These are phyloP conservation scores for Amblyraja radiata DNA, from an alignment of 2,797 vertebrate genomes.

Conservation along the genomic window DNA sequence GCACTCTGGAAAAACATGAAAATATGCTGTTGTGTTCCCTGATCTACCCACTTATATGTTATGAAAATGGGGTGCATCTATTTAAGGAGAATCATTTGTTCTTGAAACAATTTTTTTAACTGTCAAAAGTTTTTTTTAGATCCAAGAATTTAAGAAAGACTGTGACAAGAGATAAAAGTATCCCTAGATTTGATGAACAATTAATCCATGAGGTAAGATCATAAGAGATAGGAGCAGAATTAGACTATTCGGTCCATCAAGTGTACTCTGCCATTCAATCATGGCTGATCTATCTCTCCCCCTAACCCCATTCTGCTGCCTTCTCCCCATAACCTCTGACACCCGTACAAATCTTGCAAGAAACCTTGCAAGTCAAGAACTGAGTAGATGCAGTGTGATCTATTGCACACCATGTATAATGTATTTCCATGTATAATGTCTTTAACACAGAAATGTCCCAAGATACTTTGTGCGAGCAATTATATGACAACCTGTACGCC, in stretches of 20 bases:
- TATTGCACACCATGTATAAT: no score
- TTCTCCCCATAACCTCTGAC: no score
- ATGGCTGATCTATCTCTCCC: no score
- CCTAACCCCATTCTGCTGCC: no score
- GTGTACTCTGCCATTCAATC: no score
- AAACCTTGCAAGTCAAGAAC: neutral
- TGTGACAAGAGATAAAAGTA: slow-evolving; percentile 59
- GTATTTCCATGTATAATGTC: no score
- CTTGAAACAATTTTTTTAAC: neutral
- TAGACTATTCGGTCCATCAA: no score
- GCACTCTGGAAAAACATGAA: neutral
- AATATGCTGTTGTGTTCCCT: neutral
- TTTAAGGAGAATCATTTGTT: neutral
- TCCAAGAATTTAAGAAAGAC: slow-evolving; percentile 52
- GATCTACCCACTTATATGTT: neutral
- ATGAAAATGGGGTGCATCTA: neutral
- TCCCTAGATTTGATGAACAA: slow-evolving; percentile 57
- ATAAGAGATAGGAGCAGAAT: no score
- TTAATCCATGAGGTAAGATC: slow-evolving; percentile 54
- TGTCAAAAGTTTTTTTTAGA: slow-evolving; percentile 45
- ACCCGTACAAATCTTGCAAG: slow-evolving; percentile 38
- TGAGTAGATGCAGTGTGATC: neutral
- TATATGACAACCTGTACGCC: no score
- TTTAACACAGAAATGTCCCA: no score
- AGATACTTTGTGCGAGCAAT: no score